phyloP scores from a whole-genome alignment of 2,888 invertebrate genomes.

The Hermodice carunculata region DNA sequence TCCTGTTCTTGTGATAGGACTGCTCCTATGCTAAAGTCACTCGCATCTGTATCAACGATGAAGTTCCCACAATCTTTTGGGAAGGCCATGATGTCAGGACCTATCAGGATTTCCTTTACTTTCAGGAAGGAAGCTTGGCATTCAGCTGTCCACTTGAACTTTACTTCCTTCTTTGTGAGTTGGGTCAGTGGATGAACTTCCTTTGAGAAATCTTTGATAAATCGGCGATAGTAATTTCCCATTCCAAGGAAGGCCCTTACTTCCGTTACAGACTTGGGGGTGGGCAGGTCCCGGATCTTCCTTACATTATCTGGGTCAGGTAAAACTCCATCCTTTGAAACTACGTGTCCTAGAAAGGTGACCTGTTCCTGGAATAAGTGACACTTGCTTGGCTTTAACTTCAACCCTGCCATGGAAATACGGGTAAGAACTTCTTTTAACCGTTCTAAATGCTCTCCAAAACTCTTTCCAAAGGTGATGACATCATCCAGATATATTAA shows the following conservation, averaged over 20 bases:
- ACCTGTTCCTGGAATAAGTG: constrained; percentile 9
- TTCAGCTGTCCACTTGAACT: constrained; percentile 5
- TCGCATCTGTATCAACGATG: constrained; percentile 39
- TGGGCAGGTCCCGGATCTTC: neutral
- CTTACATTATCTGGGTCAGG: neutral
- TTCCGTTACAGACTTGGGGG: constrained; percentile 2
- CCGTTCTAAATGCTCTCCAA: neutral
- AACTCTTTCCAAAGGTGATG: neutral
- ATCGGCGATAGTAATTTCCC: neutral
- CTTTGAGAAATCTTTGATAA: neutral
- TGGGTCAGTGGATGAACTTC: neutral
- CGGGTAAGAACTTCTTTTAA: neutral
- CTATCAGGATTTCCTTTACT: constrained; percentile 27
- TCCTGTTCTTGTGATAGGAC: constrained; percentile 39
- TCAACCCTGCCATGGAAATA: neutral
- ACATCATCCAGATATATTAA: constrained; percentile 9
- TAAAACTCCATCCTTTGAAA: neutral
- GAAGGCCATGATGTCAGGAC: constrained; percentile 34
- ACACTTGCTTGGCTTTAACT: constrained; percentile 11
- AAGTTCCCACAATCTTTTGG: constrained; percentile 37
- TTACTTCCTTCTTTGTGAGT: neutral
- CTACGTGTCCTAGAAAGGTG: neutral
- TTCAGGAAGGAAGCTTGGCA: constrained; percentile 11
- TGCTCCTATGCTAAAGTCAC: constrained; percentile 28
- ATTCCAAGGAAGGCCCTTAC: neutral